These are phyloP conservation scores for Apamea sordens DNA, from an alignment of 2,888 invertebrate genomes.

Conservation along the genomic window DNA sequence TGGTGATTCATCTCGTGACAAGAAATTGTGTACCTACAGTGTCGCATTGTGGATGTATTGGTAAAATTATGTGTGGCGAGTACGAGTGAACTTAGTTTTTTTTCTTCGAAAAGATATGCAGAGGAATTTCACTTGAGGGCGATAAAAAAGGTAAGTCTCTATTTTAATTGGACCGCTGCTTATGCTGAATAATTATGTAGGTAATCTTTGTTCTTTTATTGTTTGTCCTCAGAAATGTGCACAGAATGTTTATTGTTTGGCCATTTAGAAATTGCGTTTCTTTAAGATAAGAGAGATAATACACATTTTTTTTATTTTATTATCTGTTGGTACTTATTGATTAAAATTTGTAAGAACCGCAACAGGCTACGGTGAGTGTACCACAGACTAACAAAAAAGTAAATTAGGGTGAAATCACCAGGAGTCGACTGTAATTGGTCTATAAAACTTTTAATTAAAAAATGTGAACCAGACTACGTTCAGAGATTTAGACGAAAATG, in stretches of 20 bases:
- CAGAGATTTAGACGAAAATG: conserved; percentile 13
- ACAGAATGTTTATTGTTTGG: conserved; percentile 26
- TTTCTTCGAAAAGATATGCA: conserved; percentile 64
- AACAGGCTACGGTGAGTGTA: conserved; percentile 11
- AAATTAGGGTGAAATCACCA: conserved; percentile 37
- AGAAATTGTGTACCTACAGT: conserved; percentile 83
- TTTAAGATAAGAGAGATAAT: conserved; percentile 48
- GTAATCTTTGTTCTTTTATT: conserved; percentile 55
- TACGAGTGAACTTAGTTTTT: conserved; percentile 76
- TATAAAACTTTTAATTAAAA: conserved; percentile 52
- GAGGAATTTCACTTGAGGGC: conserved; percentile 64
- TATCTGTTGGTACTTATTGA: conserved; percentile 29
- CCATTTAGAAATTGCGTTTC: conserved; percentile 50
- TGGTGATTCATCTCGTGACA: conserved; percentile 88
- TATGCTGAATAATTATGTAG: conserved; percentile 25
- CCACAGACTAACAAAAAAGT: conserved; percentile 36
- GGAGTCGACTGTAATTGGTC: conserved; percentile 30
- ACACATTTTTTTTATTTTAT: conserved; percentile 38
- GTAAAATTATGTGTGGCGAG: conserved; percentile 82
- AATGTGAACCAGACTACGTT: conserved; percentile 16
- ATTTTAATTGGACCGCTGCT: conserved; percentile 35
- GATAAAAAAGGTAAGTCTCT: conserved; percentile 67
- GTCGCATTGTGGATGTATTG: conserved; percentile 78
- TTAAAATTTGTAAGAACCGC: conserved; percentile 24
- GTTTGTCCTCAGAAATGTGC: conserved; percentile 37